phyloP scores from a whole-genome alignment of 2,113 vertebrate genomes.

The Galbula dea region DNA sequence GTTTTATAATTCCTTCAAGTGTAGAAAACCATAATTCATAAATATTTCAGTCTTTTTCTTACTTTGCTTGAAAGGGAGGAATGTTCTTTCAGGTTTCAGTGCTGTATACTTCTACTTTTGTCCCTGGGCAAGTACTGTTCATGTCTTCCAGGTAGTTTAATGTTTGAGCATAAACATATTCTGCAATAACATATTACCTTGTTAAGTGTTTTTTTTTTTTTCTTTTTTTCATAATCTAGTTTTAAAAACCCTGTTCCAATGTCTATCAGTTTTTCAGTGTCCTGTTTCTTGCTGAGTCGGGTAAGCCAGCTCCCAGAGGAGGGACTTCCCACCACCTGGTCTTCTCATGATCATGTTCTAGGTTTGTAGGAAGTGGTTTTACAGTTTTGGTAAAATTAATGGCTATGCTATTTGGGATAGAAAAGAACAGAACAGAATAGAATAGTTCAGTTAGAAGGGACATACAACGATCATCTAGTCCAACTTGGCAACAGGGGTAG shows the following conservation, averaged over 20 bases:
- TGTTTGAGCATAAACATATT: background rate
- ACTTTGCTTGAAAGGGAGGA: background rate
- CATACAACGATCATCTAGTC: background rate
- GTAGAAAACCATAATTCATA: background rate
- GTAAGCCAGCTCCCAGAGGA: background rate
- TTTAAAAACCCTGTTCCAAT: background rate
- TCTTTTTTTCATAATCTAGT: background rate
- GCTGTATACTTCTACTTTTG: background rate
- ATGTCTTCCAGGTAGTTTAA: background rate
- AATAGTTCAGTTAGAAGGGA: background rate
- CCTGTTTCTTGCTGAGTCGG: background rate
- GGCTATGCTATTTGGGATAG: background rate
- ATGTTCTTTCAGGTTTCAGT: background rate
- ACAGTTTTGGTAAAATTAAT: background rate
- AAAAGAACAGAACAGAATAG: background rate
- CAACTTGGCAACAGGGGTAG: background rate
- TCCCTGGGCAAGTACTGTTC: background rate
- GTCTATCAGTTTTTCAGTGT: background rate
- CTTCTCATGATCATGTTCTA: background rate
- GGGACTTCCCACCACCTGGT: background rate
- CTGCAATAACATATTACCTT: background rate
- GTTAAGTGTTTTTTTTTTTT: background rate
- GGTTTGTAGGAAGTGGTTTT: background rate
- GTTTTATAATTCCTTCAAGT: background rate
- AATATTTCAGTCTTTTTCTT: background rate